phyloP scores from a whole-genome alignment of 2,113 vertebrate genomes.

The Gobio gobio region DNA sequence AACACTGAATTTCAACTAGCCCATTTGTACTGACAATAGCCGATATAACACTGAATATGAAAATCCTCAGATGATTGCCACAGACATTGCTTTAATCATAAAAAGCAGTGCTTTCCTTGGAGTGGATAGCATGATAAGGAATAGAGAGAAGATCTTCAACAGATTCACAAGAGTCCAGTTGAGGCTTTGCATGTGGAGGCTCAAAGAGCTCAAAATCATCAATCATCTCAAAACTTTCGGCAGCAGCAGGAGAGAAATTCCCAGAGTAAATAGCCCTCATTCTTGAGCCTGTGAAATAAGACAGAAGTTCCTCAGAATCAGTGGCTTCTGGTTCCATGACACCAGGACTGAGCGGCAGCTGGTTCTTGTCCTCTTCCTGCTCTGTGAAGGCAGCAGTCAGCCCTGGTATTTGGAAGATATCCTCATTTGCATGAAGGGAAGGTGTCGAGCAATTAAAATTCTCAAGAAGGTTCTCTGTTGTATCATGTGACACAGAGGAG shows the following conservation, averaged over 20 bases:
- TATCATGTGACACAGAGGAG: not conserved
- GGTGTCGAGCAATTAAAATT: not conserved
- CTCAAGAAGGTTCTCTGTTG: not conserved
- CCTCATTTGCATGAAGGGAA: not conserved
- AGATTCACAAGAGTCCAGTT: not conserved
- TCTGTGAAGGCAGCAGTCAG: not conserved
- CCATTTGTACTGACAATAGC: too few relatives aligned
- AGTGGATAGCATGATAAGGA: not conserved
- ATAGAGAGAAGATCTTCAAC: not conserved
- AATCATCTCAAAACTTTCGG: not conserved
- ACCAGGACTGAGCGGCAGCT: not conserved
- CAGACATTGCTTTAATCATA: slow-evolving; percentile 3
- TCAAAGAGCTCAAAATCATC: not conserved
- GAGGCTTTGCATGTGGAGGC: not conserved
- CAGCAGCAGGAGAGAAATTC: not conserved
- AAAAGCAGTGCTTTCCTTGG: not conserved
- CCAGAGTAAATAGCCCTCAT: not conserved
- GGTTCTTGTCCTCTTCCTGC: not conserved
- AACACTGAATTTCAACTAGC: not conserved
- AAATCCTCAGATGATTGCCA: not conserved
- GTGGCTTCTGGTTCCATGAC: not conserved
- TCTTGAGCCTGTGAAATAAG: not conserved
- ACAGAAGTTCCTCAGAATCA: not conserved
- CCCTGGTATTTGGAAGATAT: not conserved
- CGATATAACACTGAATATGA: not conserved